phyloP scores from a whole-genome alignment of 2,113 vertebrate species.

The Oophaga pumilio region DNA sequence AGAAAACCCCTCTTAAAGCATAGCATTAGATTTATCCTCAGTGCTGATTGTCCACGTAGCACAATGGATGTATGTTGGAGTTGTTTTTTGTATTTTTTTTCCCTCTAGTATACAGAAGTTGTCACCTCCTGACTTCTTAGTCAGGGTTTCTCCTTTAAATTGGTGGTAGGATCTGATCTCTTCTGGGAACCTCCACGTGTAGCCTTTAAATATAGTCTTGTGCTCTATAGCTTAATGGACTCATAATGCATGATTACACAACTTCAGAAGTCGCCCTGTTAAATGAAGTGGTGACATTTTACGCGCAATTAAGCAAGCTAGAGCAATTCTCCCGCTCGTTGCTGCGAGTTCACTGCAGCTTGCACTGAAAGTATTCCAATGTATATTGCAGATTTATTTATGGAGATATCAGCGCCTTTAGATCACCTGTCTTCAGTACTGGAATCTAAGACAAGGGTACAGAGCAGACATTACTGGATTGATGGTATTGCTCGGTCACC shows the following conservation, averaged over 20 bases:
- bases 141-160: constrained; percentile 36
- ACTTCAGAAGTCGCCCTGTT: constrained; percentile 59
- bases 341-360: constrained; percentile 48
- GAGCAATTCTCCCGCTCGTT: constrained; percentile 63
- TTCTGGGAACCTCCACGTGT: constrained; percentile 50
- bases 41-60: no score
- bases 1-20: no score
- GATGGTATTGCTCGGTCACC: neutral
- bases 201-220: constrained; percentile 54
- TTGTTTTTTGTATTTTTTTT: neutral
- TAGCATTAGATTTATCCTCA: no score
- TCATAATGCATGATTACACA: constrained; percentile 59
- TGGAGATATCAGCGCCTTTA: constrained; percentile 46
- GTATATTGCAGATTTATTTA: constrained; percentile 56
- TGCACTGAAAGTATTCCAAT: constrained; percentile 51
- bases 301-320: constrained; percentile 62
- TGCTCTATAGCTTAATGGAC: constrained; percentile 59
- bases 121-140: neutral
- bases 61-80: no score
- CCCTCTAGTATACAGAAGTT: neutral
- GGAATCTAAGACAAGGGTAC: neutral
- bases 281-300: constrained; percentile 63
- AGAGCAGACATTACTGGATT: neutral
- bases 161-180: constrained; percentile 22
- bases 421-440: constrained; percentile 23